These are phyloP conservation scores for Eilema griseolum DNA, from an alignment of 2,888 invertebrate species.

Conservation along the genomic window DNA sequence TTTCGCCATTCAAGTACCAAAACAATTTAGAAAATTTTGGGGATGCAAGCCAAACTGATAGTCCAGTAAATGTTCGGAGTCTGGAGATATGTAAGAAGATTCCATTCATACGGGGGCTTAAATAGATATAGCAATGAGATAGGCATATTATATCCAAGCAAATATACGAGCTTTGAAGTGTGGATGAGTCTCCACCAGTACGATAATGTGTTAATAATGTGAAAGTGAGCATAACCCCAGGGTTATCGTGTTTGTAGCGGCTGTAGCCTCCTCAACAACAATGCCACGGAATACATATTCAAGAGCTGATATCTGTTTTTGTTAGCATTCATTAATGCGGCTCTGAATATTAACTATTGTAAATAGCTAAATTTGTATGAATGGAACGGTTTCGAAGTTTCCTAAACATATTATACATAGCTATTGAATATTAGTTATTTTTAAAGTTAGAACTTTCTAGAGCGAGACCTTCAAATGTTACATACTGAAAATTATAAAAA, in stretches of 20 bases:
- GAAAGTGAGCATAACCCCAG: constrained; percentile 11
- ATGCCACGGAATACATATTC: constrained; percentile 13
- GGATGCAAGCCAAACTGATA: background rate
- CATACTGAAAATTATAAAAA: too few relatives aligned
- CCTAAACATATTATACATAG: background rate
- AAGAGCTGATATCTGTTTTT: constrained; percentile 3
- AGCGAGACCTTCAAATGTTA: background rate
- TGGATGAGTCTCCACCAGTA: background rate
- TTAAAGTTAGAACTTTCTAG: background rate
- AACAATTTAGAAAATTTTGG: background rate
- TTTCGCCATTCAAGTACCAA: background rate
- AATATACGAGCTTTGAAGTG: background rate
- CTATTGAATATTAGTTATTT: background rate
- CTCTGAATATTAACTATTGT: constrained; percentile 2
- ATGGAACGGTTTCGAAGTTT: background rate
- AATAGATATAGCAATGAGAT: background rate
- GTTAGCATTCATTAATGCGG: background rate
- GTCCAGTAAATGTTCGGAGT: background rate
- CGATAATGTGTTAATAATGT: background rate
- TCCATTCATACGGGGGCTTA: background rate
- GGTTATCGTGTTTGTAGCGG: constrained; percentile 12
- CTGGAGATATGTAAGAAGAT: background rate
- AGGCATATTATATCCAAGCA: background rate
- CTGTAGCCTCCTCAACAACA: constrained; percentile 9
- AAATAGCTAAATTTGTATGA: background rate